Evolutionary conservation across 2,888 invertebrate species (phyloP), one percentile per base, ranked within the genome.

Genomic region (Drosophila heteroneura): DNA sequence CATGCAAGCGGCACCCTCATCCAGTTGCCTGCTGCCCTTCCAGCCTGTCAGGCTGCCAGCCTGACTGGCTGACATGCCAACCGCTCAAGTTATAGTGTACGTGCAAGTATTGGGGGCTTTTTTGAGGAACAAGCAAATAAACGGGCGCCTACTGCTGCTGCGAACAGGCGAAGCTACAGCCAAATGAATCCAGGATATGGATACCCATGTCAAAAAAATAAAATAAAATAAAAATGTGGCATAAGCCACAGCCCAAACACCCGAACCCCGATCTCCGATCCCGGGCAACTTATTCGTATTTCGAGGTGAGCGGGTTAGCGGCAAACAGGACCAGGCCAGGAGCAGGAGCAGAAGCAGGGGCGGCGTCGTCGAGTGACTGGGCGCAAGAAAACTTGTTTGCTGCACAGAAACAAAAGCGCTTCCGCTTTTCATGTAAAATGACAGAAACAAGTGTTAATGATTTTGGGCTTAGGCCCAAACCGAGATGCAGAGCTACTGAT

Each of bases 361-460:
- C 49, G 56, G 49, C 41, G 57, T 60, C 66, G 63, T 37, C 53
- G 30, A 63, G 62, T 33, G 70, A 30, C 63, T 52, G 49, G 73
- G 69, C 72, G 73, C 82, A 77, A 75, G 80, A 72, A 89, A 85
- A 89, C 84, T 90, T 90, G 82, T 89, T 89, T 89, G 87, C 81
- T 90, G 89, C 87, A 89, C 85, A 86, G 85, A 90, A 89, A 90
- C 89, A 88, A 87, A 86, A 81, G 87, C 87, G 81, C 76, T 90
- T 86, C 86, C 90, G 90, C 89, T 79, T 86, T 87, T 81, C 86
- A 88, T 90, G 89, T 85, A 83, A 88, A 88, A 85, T 90, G 86
- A 86, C 90, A 86, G 91, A 88, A 88, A 88, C 87, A 88, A 89
- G 87, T 90, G 87, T 88, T 88, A 89, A 90, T 90, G 87, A 89